Evolutionary conservation across 1,140 invertebrate species (phyloP), one percentile per base, ranked within the genome.

Genomic region (Triops cancriformis): DNA sequence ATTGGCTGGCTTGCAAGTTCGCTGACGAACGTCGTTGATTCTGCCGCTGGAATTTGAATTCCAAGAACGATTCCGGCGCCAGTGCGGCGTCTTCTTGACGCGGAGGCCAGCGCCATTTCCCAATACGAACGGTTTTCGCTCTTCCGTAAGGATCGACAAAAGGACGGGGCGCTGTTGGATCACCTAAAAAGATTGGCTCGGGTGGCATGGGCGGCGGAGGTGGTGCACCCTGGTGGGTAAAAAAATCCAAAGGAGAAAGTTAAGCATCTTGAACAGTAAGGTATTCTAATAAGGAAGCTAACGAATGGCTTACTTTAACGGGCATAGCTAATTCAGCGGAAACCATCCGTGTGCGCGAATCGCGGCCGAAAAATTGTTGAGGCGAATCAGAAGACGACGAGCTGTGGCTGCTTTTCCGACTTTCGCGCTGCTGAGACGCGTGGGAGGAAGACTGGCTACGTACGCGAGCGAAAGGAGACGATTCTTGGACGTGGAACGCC

Each of bases 91-190:
- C 90, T 73, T 93, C 92, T 82, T 93, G 91, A 1, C 93, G 93
- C 23, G 96, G 97, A 37, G 96, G 96, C 95, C 96, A 98, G 76
- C 95, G 86, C 93, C 96, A 97, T 86, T 97, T 97, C 11, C 96
- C 96, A 75, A 98, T 97, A 73, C 96, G 86, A 7, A 98, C 95
- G 0, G 96, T 98, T 83, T 97, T 96, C 0, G 96, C 96, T 73
- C 96, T 85, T 1, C 95, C 94, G 80, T 96, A 96, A 0, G 94
- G 94, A 84, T 96, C 94, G 41, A 95, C 86, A 82, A 95, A 96
- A 3, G 93, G 93, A 23, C 92, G 85, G 1, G 89, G 89, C 83
- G 93, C 91, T 1, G 90, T 91, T 0, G 92, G 90, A 83, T 93
- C 92, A 75, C 89, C 89, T n/a, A 88, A 88, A 26, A 74, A 75